Evolutionary conservation across 2,888 invertebrate genomes (phyloP), one percentile per base, ranked within the genome.

Genomic region (Dugesia japonica): DNA sequence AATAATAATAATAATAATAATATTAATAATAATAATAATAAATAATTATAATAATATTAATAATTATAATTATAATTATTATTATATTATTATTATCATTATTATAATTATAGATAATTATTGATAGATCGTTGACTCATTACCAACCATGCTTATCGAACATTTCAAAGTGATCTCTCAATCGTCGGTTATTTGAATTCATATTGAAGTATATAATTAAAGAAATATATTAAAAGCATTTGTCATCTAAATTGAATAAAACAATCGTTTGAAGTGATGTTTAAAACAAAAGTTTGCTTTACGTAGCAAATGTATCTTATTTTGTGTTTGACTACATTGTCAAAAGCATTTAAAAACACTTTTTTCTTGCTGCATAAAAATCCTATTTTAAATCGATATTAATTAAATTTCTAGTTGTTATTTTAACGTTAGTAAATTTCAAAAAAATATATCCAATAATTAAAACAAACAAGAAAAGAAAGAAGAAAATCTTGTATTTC

Each of bases 141-240:
- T 56, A 56, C 56, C 56, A 56, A 56, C 23, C 56, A 56, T 56
- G 20, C 56, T 56, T n/a, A 56, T 56, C 56, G 56, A 56, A 56
- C 4, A n/a, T 13, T 56, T 56, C 56, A 56, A 56, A 56, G 56
- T 56, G 56, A 56, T 56, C 56, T 23, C 56, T 56, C 56, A 56
- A 56, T 56, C 56, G 56, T 56, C 56, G 56, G 56, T 56, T 56
- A 56, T 56, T 56, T 56, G 56, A 56, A n/a, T 56, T 56, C 9
- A 56, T 56, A 56, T 56, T 56, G 56, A 56, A 56, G 56, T 56
- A 56, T n/a, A 56, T 56, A 56, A 56, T 56, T 56, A 56, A 56
- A 56, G 56, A 56, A 56, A 56, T 13, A 56, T 56, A 56, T n/a
- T 56, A 56, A 56, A 56, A 56, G 56, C 56, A 56, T 56, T 56